Evolutionary conservation across 92 coral and sea anemone genomes (phyloP).

Genomic region (Micromussa lordhowensis): DNA sequence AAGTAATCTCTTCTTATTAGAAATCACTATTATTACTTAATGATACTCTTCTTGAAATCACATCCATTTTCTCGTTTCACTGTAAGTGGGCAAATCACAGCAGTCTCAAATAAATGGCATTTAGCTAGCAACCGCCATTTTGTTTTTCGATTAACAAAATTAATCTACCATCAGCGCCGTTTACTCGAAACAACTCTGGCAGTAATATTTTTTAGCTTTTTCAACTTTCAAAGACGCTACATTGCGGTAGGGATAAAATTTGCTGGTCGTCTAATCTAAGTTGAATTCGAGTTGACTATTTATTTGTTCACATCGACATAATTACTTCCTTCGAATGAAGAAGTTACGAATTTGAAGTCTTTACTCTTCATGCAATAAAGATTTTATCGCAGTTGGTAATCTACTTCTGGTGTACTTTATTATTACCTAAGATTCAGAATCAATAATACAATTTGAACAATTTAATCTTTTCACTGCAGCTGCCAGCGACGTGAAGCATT

Average conservation of each 20-base stretch:
- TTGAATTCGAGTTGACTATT: not conserved
- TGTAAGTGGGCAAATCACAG: not conserved
- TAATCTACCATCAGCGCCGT: too few species aligned
- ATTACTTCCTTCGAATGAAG: not conserved
- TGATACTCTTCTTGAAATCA: not conserved
- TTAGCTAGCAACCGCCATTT: too few species aligned
- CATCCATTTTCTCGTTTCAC: not conserved
- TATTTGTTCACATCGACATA: not conserved
- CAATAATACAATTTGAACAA: slow-evolving; percentile 14
- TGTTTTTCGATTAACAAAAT: too few species aligned
- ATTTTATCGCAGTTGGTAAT: slow-evolving; percentile 10
- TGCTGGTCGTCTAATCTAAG: not conserved
- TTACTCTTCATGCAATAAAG: not conserved
- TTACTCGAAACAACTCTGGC: too few species aligned
- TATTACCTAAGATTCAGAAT: slow-evolving; percentile 47
- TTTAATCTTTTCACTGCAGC: not conserved
- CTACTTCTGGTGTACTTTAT: slow-evolving; percentile 43
- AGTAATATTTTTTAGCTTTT: not conserved
- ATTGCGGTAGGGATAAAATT: not conserved
- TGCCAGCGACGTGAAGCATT: not conserved
- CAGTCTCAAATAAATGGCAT: not conserved
- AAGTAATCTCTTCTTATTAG: not conserved
- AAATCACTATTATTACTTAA: not conserved
- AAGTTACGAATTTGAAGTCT: not conserved
- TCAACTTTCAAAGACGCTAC: too few species aligned